Evolutionary conservation across 2,797 vertebrate genomes (phyloP).

Genomic region (Ambastaia sidthimunki): DNA sequence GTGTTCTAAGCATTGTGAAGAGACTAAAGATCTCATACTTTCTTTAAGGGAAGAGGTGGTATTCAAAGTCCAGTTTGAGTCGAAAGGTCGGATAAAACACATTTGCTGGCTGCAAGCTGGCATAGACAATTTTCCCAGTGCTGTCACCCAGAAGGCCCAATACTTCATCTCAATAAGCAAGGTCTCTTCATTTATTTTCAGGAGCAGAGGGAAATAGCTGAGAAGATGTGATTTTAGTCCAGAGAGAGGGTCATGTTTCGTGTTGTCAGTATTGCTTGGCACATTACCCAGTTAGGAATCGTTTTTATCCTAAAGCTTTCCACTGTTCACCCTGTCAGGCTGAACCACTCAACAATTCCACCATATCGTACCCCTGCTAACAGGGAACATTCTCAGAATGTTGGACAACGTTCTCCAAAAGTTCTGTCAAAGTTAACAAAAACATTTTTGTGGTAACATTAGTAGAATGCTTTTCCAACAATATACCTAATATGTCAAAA

Average conservation of each 20-base stretch:
- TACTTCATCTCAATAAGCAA: conserved; percentile 75
- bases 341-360: not conserved
- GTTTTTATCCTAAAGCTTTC: conserved; percentile 16
- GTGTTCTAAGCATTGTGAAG: conserved; percentile 9
- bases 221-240: conserved; percentile 60
- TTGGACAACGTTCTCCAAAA: too few species aligned
- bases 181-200: conserved; percentile 63
- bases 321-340: not conserved
- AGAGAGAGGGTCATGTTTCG: conserved; percentile 68
- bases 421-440: too few species aligned
- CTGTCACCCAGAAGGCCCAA: conserved; percentile 70
- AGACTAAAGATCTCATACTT: not conserved
- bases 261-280: conserved; percentile 59
- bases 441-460: too few species aligned
- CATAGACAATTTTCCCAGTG: conserved; percentile 70
- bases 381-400: too few species aligned
- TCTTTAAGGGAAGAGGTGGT: not conserved
- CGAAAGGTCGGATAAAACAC: conserved; percentile 9
- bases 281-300: conserved; percentile 47
- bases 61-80: conserved; percentile 26
- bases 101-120: conserved; percentile 51
- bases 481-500: too few species aligned
- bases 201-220: conserved; percentile 57
- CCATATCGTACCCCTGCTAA: too few species aligned
- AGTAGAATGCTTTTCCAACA: too few species aligned